Evolutionary conservation across 2,113 vertebrate species (phyloP), one percentile per base, ranked within the genome.

Genomic region (Tachysurus fulvidraco): DNA sequence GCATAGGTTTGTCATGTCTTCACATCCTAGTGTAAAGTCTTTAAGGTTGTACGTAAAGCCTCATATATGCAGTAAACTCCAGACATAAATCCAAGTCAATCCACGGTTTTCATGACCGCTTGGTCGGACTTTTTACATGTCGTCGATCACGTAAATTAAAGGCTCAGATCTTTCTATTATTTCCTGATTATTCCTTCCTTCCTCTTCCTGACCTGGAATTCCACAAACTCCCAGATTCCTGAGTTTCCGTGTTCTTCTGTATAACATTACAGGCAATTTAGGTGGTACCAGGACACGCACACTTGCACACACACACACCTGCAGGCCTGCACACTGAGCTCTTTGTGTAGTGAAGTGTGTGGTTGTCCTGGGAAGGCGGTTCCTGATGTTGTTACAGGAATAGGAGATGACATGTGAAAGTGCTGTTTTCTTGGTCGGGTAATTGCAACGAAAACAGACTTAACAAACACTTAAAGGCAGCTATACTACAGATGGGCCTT

Each of bases 351-450:
- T n/a, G 23, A 64, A 76, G 76, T 81, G 81, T 81, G 78, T 69
- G 84, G 83, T 88, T 86, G 91, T 85, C 84, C 83, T 80, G 59
- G 23, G 57, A 85, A 85, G 88, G 83, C 85, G 65, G 84, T 89
- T 88, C 87, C 89, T 83, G 74, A 25, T 78, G 60, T 52, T 28
- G 25, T 85, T 91, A 83, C 91, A 91, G 86, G 93, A 95, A 95
- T 93, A 89, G 93, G 90, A 93, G 92, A 90, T 91, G 94, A 94
- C 94, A 93, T 92, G 90, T 91, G 89, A 95, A 95, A 95, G 92
- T 91, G 92, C 83, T 92, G 92, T 94, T 94, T 95, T 94, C 91
- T 92, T 93, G 86, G 84, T 87, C 46, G 91, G 88, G 90, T 90
- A 89, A 92, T 83, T 90, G 83, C 91, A 78, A 64, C 85, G 88